Base-by-base conservation (phyloP, 2,113 vertebrate species). In the Collichthys lucidus region DNA sequence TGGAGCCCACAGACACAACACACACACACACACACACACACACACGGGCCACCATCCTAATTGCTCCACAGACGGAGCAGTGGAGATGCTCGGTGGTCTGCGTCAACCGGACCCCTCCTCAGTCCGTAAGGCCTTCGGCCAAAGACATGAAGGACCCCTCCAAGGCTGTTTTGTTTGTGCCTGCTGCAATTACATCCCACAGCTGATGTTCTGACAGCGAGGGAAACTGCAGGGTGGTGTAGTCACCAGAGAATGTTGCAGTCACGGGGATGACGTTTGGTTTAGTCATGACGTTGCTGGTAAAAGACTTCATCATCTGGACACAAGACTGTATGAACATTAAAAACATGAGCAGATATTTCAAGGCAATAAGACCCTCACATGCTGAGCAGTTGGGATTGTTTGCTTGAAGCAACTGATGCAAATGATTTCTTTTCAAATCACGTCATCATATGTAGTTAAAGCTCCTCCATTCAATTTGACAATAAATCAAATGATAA, bases 131-230 rank as follows among this genome's bases (percentile, higher is more conserved):
- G 89, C 92, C 89, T 84, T 74, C 4, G 83, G 92, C 92, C 91
- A 93, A 89, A 89, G 78, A 87, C 84, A 86, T 47, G 86, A 73
- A 91, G 90, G 91, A 91, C 90, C 87, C 92, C 90, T 92, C 86
- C 82, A 85, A 92, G 81, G 86, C 83, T 90, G 88, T 91, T 93
- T 88, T 93, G 92, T 89, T 84, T 77, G 79, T 89, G 88, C 92
- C 90, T 86, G 89, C 89, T 91, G 90, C 90, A 94, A 90, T 94
- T 93, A 92, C 91, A 86, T 88, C 83, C 84, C 87, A 81, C 91
- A 92, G 92, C 89, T 93, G 90, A 93, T 92, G 91, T 85, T 84
- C 26, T 1, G 79, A 80, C 87, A 53, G 46, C 52, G 61, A 62
- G 63, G 69, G 4, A n/a, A 56, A 52, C 84, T 62, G 85, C 86